Conservation (phyloP, 1,140 invertebrate species). For the Potamilus streckersoni region DNA sequence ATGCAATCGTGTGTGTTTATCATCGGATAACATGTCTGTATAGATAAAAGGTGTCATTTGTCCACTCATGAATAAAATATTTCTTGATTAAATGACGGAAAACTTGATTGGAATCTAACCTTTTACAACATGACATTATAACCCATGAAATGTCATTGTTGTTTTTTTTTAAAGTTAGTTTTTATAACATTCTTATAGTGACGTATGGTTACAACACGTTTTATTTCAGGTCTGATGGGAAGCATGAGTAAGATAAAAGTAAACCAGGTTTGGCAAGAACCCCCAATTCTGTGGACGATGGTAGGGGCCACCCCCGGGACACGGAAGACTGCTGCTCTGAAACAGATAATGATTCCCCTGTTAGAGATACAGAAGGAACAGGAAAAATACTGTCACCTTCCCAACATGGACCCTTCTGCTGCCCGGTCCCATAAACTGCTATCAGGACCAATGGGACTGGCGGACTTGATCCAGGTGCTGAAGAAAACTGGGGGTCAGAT, state of each 20-base stretch:
- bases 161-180: too few species aligned
- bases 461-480: constrained; percentile 23
- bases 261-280: constrained; percentile 37
- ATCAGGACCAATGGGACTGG: constrained; percentile 6
- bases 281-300: constrained; percentile 39
- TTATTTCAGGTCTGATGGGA: constrained; percentile 36
- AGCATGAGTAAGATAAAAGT: constrained; percentile 37
- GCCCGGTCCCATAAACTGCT: constrained; percentile 1
- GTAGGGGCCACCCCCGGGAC: constrained; percentile 34
- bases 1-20: too few species aligned
- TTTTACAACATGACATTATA: too few species aligned
- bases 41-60: too few species aligned
- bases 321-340: constrained; percentile 37
- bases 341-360: constrained; percentile 35
- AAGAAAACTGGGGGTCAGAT: constrained; percentile 29
- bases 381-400: constrained; percentile 15
- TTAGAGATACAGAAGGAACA: constrained; percentile 30
- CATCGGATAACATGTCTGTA: too few species aligned
- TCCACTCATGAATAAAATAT: too few species aligned
- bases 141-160: too few species aligned
- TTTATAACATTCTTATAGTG: too few species aligned
- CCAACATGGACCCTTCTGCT: not conserved
- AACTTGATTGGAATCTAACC: too few species aligned
- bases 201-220: too few species aligned
- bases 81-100: too few species aligned